Evolutionary conservation across 1,140 invertebrate genomes (phyloP).

Genomic region (Popillia japonica): DNA sequence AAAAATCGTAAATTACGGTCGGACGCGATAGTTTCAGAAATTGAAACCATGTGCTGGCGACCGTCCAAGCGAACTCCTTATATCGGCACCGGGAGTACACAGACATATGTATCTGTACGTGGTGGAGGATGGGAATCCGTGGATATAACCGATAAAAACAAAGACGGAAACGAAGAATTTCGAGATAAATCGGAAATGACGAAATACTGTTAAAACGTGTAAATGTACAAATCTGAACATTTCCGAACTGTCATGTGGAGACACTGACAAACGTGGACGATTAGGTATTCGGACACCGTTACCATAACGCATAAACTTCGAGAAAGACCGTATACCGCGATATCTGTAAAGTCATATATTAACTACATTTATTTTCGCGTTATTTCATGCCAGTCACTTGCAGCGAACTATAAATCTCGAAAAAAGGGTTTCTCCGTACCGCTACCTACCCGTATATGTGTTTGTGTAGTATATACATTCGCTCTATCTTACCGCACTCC

Average conservation of each 20-base stretch:
- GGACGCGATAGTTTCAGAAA: background rate
- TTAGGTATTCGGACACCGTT: background rate
- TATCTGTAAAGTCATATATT: slow-evolving; percentile 16
- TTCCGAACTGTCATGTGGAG: background rate
- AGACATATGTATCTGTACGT: background rate
- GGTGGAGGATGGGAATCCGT: background rate
- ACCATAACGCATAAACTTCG: background rate
- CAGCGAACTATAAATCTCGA: background rate
- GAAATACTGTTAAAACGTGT: no score
- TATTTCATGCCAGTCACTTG: background rate
- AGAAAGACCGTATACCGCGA: background rate
- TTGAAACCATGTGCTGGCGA: slow-evolving; percentile 13
- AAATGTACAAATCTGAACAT: no score
- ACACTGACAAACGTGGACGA: background rate
- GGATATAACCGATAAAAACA: background rate
- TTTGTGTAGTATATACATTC: no score
- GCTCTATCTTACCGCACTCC: background rate
- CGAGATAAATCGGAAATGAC: no score
- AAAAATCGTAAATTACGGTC: background rate
- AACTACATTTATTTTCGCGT: slow-evolving; percentile 7
- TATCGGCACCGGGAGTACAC: background rate
- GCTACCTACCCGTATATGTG: background rate
- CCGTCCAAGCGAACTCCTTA: background rate
- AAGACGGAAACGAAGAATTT: background rate
- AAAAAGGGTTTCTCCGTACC: background rate